These are phyloP conservation scores for Brotogeris chrysoptera DNA, from an alignment of 2,797 vertebrate genomes.

Conservation along the genomic window DNA sequence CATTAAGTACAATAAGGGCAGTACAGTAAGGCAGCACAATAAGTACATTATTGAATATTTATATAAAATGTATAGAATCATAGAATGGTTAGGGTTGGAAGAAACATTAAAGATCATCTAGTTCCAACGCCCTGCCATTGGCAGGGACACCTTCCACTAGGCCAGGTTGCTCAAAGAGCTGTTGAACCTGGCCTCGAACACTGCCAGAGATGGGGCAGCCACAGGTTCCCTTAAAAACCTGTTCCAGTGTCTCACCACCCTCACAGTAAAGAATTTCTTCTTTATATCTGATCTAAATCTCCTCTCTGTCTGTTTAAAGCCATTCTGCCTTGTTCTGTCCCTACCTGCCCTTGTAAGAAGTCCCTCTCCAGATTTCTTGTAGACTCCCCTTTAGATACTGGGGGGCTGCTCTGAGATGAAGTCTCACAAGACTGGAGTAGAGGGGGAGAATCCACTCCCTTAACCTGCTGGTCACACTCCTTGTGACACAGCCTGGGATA, in stretches of 20 bases:
- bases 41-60: background rate
- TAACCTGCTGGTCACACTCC: background rate
- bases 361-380: background rate
- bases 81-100: background rate
- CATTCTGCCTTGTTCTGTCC: fast-evolving
- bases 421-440: background rate
- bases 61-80: background rate
- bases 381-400: background rate
- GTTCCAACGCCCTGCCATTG: background rate
- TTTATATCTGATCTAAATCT: background rate
- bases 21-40: background rate
- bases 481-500: background rate
- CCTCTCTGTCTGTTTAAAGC: background rate
- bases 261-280: background rate
- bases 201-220: background rate
- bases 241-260: background rate
- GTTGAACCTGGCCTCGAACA: background rate
- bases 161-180: background rate
- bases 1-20: background rate
- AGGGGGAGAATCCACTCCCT: background rate
- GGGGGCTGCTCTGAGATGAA: background rate
- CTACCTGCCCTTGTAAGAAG: background rate
- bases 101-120: background rate
- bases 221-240: background rate
- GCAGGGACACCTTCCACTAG: background rate